Conservation (phyloP, 2,113 vertebrate species). For the Agapornis roseicollis region DNA sequence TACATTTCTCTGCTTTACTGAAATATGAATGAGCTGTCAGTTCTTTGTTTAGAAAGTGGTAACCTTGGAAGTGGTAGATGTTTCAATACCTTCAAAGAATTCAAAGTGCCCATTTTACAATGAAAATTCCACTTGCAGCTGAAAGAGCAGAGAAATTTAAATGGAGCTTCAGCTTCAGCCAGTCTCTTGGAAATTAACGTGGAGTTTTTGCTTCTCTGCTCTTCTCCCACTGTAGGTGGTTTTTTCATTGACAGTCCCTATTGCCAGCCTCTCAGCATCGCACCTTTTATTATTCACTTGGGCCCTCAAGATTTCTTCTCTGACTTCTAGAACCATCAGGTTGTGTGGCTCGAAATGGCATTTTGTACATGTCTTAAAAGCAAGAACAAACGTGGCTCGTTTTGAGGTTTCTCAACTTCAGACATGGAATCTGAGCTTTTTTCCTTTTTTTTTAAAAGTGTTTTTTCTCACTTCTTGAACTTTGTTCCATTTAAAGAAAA, state of each 20-base stretch:
- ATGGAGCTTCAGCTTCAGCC: slow-evolving; percentile 79
- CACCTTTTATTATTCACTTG: slow-evolving; percentile 99
- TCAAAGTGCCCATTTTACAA: slow-evolving; percentile 80
- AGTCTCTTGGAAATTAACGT: slow-evolving; percentile 79
- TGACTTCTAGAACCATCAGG: slow-evolving; percentile 96
- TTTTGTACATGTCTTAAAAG: slow-evolving; percentile 73
- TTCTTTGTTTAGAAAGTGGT: slow-evolving; percentile 78
- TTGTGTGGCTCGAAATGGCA: slow-evolving; percentile 85
- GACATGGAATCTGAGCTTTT: slow-evolving; percentile 68
- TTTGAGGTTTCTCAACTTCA: slow-evolving; percentile 75
- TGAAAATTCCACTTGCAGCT: slow-evolving; percentile 92
- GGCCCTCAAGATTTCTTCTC: slow-evolving; percentile 99
- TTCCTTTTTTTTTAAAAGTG: slow-evolving; percentile 36
- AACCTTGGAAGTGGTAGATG: slow-evolving; percentile 81
- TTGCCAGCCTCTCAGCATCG: slow-evolving; percentile 97
- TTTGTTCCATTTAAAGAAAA: slow-evolving; percentile 70
- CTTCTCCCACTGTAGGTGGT: slow-evolving; percentile 93
- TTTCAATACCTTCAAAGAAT: slow-evolving; percentile 81
- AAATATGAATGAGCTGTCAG: slow-evolving; percentile 80
- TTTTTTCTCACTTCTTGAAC: slow-evolving; percentile 56
- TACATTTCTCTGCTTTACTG: slow-evolving; percentile 89
- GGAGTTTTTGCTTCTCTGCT: slow-evolving; percentile 86
- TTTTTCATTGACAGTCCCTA: slow-evolving; percentile 99
- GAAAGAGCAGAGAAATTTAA: slow-evolving; percentile 90
- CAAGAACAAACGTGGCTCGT: slow-evolving; percentile 71